A percentile compares a stretch with the other conserved stretches of the same genome.
These are phyloP conservation scores for Thalassarche chlororhynchos DNA, from an alignment of 2,113 vertebrate species.

Conservation along the genomic window DNA sequence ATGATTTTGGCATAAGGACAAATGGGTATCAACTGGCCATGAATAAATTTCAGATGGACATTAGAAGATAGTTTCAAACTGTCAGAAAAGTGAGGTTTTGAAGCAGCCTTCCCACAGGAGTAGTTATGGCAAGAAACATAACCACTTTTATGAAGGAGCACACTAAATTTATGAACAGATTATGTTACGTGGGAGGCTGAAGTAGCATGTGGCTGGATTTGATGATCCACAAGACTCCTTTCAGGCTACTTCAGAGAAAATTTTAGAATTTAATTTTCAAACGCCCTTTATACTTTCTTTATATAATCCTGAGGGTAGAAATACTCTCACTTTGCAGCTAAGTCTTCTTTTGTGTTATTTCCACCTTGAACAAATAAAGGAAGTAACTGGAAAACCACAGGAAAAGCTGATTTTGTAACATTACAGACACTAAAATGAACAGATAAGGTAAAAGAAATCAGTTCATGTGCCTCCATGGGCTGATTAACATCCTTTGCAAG, in stretches of 20 bases:
- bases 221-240: not conserved
- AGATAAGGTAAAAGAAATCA: not conserved
- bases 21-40: not conserved
- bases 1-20: slow-evolving; percentile 8
- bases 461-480: not conserved
- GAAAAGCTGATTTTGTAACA: not conserved
- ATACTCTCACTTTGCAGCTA: not conserved
- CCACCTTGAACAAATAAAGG: not conserved
- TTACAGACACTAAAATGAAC: not conserved
- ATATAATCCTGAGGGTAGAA: not conserved
- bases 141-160: not conserved
- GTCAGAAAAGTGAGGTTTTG: not conserved
- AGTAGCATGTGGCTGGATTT: not conserved
- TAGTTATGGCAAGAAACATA: slow-evolving; percentile 5
- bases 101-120: slow-evolving; percentile 5
- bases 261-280: not conserved
- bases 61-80: slow-evolving; percentile 8
- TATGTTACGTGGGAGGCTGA: not conserved
- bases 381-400: not conserved
- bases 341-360: not conserved
- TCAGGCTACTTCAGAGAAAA: not conserved
- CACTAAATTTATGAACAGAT: slow-evolving; percentile 33
- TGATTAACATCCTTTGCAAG: not conserved
- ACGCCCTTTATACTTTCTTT: not conserved
- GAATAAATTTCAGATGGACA: not conserved